Evolutionary conservation across 2,113 vertebrate genomes (phyloP), one percentile per base, ranked within the genome.

Genomic region (Arizona elegans): DNA sequence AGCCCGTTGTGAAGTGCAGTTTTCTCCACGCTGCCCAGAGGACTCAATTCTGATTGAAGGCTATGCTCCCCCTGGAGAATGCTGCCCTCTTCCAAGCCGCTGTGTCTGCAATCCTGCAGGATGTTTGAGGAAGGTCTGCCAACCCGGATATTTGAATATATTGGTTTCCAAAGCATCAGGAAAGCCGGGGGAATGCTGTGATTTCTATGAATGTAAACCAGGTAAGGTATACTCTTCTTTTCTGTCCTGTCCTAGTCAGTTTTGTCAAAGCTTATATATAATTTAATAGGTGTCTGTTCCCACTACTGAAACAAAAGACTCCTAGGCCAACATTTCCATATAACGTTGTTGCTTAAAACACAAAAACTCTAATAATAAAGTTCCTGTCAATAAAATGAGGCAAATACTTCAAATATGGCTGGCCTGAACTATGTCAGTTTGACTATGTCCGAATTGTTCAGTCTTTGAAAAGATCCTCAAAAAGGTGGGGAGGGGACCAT

Each of bases 151-250:
- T 95, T 98, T 98, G 97, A 99, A 98, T 96, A 99, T 99, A 92
- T 95, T 99, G 88, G 98, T 99, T 94, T 98, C 98, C 56, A 99
- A 99, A 95, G 98, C 98, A 95, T 98, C 98, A 86, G 98, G 98
- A 96, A 98, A 98, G 92, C 98, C 98, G 15, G 98, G 98, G 47
- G 98, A 99, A 95, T 99, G 98, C 95, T 99, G 98, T 95, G 98
- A 99, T 97, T 98, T 98, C 91, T 99, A 98, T 96, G 98, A 99
- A 97, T 99, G 98, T 97, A 99, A 99, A 96, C 98, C 98, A 98
- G 98, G 98, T 99, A 97, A 96, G 89, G 70, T 92, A 29, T 56
- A 52, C 54, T 9, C 53, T 54, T 8, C 29, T 11, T 15, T 12
- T 38, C 15, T 38, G 3, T 9, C 6, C 47, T n/a, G 1, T 9